Conservation (phyloP, 2,113 vertebrate genomes). For the Pelobates fuscus region DNA sequence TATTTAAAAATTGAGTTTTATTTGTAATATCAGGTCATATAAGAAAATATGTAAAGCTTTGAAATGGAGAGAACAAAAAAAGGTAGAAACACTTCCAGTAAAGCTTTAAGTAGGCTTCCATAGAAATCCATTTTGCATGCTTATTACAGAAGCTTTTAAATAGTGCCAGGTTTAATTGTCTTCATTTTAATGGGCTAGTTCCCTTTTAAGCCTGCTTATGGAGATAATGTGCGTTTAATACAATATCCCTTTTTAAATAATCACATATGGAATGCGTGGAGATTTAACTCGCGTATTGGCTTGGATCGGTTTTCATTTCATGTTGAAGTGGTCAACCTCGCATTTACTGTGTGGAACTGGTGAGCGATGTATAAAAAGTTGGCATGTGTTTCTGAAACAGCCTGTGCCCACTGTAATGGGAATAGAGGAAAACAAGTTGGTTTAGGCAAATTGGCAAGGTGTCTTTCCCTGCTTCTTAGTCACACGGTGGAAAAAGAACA, state of each 20-base stretch:
- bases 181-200: slow-evolving; percentile 16
- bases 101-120: not conserved
- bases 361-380: not conserved
- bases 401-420: not conserved
- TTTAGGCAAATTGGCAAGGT: not conserved
- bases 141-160: slow-evolving; percentile 25
- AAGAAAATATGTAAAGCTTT: no score
- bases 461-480: not conserved
- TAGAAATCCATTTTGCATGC: slow-evolving; percentile 21
- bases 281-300: slow-evolving; percentile 8
- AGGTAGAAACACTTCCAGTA: not conserved
- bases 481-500: not conserved
- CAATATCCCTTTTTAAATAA: slow-evolving; percentile 10
- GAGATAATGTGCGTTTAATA: slow-evolving; percentile 18
- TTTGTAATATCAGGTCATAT: no score
- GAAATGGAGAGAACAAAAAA: no score
- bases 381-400: not conserved
- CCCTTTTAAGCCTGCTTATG: slow-evolving; percentile 4
- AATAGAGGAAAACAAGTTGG: not conserved
- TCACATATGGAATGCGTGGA: slow-evolving; percentile 16
- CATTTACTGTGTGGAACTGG: not conserved
- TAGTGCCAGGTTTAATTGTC: slow-evolving; percentile 24
- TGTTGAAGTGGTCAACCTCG: not conserved
- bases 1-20: no score
- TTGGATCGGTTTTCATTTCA: not conserved